Evolutionary conservation across 2,113 vertebrate species (phyloP).

Genomic region (Recurvirostra avosetta): DNA sequence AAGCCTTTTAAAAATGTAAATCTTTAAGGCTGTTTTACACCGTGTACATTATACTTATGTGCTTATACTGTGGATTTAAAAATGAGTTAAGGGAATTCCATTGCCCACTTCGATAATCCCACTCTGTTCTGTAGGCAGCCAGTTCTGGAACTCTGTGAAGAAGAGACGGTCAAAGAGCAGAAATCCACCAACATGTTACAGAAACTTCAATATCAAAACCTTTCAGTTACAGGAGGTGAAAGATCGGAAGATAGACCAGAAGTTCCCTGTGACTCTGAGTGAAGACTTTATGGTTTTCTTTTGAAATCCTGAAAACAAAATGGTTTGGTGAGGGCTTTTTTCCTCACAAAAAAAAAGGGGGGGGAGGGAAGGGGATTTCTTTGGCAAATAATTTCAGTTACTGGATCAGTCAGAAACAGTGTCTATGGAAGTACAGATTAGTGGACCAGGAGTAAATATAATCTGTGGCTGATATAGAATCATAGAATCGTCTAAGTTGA

Average conservation of each 20-base stretch:
- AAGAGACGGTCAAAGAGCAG: neutral
- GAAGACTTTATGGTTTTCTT: neutral
- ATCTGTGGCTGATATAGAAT: neutral
- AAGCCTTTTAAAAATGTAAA: neutral
- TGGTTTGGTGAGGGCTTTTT: neutral
- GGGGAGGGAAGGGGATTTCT: rapidly evolving
- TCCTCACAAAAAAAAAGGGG: neutral
- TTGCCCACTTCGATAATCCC: neutral
- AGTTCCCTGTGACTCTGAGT: neutral
- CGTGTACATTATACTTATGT: neutral
- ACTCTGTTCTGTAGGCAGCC: neutral
- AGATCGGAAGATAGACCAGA: neutral
- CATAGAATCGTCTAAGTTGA: no score
- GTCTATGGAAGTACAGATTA: neutral
- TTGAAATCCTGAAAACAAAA: neutral
- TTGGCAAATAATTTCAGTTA: neutral
- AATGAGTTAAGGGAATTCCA: neutral
- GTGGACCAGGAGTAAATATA: neutral
- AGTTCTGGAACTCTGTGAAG: neutral
- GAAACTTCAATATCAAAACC: neutral
- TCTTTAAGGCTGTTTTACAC: neutral
- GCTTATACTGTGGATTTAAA: neutral
- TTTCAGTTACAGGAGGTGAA: neutral
- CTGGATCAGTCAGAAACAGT: neutral
- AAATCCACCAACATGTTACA: neutral